These are phyloP conservation scores for Poeciliopsis turneri DNA, from an alignment of 2,797 vertebrate species.

Conservation along the genomic window DNA sequence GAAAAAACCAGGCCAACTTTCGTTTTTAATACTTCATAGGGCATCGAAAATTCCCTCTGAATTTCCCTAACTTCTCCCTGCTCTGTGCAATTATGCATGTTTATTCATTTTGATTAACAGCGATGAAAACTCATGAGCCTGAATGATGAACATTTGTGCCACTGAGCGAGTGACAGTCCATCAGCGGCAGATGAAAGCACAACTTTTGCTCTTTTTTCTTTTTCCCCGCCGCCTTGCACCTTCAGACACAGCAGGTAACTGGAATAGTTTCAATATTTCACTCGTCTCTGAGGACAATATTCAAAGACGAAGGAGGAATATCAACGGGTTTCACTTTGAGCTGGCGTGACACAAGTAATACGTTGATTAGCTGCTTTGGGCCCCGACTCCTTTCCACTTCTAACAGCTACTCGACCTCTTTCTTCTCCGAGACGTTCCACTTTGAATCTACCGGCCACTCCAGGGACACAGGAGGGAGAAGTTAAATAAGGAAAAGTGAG, in stretches of 20 bases:
- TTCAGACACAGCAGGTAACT: constrained; percentile 76
- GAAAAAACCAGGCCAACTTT: constrained; percentile 54
- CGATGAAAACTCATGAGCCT: constrained; percentile 59
- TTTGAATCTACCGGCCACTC: constrained; percentile 65
- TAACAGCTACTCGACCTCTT: constrained; percentile 60
- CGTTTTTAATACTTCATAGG: constrained; percentile 76
- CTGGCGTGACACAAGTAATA: constrained; percentile 72
- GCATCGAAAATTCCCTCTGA: constrained; percentile 80
- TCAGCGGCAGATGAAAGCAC: constrained; percentile 59
- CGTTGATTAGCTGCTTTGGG: constrained; percentile 79
- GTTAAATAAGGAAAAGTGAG: constrained; percentile 47
- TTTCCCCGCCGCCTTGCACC: constrained; percentile 39
- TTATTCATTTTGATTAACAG: constrained; percentile 79
- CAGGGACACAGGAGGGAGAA: constrained; percentile 59
- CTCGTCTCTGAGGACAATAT: constrained; percentile 61
- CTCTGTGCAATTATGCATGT: constrained; percentile 79
- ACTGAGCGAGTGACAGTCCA: constrained; percentile 63
- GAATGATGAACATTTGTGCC: constrained; percentile 52
- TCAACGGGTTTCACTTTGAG: constrained; percentile 60
- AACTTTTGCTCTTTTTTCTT: neutral
- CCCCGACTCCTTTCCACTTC: constrained; percentile 61
- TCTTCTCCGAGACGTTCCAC: constrained; percentile 61
- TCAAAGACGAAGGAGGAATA: constrained; percentile 65
- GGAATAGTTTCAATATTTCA: constrained; percentile 71
- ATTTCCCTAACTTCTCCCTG: constrained; percentile 70